Percentiles rank a stretch among this genome's conserved stretches.
Evolutionary conservation across 2,888 invertebrate genomes (phyloP).

Genomic region (Lysandra bellargus): DNA sequence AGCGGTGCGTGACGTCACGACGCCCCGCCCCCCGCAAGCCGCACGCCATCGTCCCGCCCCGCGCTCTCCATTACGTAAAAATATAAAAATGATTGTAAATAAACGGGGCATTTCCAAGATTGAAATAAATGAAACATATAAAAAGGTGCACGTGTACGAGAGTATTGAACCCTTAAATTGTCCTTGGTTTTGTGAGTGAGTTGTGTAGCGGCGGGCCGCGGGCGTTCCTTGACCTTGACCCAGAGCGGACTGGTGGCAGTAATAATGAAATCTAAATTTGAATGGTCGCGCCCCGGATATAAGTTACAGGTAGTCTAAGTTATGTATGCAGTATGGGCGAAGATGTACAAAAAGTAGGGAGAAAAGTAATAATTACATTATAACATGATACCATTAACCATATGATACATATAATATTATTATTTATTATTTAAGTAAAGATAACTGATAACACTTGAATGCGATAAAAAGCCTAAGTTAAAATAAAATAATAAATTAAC

Average conservation of each 20-base stretch:
- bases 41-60: background rate
- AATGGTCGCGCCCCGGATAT: too few relatives aligned
- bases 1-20: constrained; percentile 44
- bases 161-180: background rate
- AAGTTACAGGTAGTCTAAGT: too few relatives aligned
- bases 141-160: background rate
- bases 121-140: background rate
- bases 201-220: background rate
- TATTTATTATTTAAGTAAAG: too few relatives aligned
- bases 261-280: background rate
- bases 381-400: too few relatives aligned
- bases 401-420: too few relatives aligned
- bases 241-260: background rate
- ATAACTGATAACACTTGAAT: too few relatives aligned
- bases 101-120: background rate
- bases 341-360: too few relatives aligned
- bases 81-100: background rate
- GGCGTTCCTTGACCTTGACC: background rate
- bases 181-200: background rate
- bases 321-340: too few relatives aligned
- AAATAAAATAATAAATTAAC: too few relatives aligned
- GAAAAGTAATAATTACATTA: too few relatives aligned
- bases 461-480: too few relatives aligned
- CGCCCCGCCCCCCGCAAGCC: background rate
- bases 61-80: background rate